Percentiles rank a stretch among this genome's conserved stretches.
Evolutionary conservation across 2,888 invertebrate genomes (phyloP).

Genomic region (Meteorus cinctellus): DNA sequence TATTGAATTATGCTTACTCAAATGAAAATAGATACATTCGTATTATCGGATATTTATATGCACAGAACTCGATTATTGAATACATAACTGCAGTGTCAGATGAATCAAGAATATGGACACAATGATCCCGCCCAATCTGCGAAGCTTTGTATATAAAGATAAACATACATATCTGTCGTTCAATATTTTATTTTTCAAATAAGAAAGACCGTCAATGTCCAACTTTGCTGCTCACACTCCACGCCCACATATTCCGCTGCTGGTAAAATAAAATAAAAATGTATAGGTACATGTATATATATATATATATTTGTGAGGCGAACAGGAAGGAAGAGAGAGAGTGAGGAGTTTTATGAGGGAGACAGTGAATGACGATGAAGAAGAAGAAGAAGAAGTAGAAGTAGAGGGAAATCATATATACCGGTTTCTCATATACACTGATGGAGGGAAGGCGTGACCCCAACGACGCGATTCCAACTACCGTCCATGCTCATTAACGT

Average conservation of each 20-base stretch:
- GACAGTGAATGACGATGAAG: constrained; percentile 21
- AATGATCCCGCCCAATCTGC: constrained; percentile 19
- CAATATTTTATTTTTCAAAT: constrained; percentile 55
- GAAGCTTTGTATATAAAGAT: constrained; percentile 21
- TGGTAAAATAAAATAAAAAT: constrained; percentile 6
- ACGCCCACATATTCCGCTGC: constrained; percentile 51
- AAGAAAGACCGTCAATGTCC: constrained; percentile 50
- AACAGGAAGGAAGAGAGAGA: constrained; percentile 30
- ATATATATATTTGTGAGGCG: constrained; percentile 1
- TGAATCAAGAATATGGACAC: constrained; percentile 3
- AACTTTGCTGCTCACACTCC: constrained; percentile 50
- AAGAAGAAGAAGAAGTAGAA: constrained; percentile 52
- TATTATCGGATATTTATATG: neutral
- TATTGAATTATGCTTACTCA: neutral
- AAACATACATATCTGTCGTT: constrained; percentile 27
- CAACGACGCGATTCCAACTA: constrained; percentile 58
- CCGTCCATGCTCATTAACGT: constrained; percentile 63
- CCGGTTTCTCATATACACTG: constrained; percentile 56
- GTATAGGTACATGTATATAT: constrained; percentile 23
- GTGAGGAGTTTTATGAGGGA: constrained; percentile 17
- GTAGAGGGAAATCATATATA: constrained; percentile 50
- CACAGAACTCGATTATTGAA: neutral
- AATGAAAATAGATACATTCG: neutral
- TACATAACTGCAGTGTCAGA: neutral
- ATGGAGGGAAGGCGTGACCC: constrained; percentile 59